Percentiles rank a stretch among this genome's conserved stretches.
These are phyloP conservation scores for Platysteira castanea DNA, from an alignment of 2,113 vertebrate genomes.

Conservation along the genomic window DNA sequence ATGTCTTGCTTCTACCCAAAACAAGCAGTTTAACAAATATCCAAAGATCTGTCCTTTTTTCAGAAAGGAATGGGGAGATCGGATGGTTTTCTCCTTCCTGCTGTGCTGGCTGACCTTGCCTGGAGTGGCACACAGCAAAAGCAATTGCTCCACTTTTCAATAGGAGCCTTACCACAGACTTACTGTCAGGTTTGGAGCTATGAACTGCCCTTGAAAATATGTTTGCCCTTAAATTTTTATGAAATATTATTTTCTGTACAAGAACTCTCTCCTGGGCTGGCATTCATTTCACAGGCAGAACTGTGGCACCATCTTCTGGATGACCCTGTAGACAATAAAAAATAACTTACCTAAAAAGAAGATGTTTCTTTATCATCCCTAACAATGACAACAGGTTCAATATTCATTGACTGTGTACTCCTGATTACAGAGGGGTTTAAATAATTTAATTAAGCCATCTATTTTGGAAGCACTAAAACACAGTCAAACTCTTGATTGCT, in stretches of 20 bases:
- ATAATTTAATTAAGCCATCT: slow-evolving; percentile 66
- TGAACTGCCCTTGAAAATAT: background rate
- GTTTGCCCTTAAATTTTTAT: slow-evolving; percentile 27
- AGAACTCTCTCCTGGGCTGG: background rate
- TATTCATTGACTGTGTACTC: slow-evolving; percentile 68
- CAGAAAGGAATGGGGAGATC: background rate
- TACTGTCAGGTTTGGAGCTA: background rate
- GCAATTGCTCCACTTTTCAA: slow-evolving; percentile 22
- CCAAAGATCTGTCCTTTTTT: background rate
- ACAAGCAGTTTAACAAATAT: background rate
- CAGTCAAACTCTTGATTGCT: slow-evolving; percentile 58
- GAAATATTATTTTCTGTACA: background rate
- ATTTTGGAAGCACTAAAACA: slow-evolving; percentile 60
- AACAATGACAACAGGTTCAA: slow-evolving; percentile 62
- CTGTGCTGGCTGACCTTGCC: slow-evolving; percentile 46
- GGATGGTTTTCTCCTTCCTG: background rate
- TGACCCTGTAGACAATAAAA: slow-evolving; percentile 45
- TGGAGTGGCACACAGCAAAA: slow-evolving; percentile 30
- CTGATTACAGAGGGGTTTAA: slow-evolving; percentile 56
- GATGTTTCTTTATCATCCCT: background rate
- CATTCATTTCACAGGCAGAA: slow-evolving; percentile 63
- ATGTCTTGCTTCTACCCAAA: background rate
- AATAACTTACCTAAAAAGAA: slow-evolving; percentile 16
- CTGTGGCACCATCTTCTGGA: slow-evolving; percentile 75
- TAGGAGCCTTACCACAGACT: background rate